Evolutionary conservation across 2,888 invertebrate species (phyloP).

Genomic region (Apamea sordens): DNA sequence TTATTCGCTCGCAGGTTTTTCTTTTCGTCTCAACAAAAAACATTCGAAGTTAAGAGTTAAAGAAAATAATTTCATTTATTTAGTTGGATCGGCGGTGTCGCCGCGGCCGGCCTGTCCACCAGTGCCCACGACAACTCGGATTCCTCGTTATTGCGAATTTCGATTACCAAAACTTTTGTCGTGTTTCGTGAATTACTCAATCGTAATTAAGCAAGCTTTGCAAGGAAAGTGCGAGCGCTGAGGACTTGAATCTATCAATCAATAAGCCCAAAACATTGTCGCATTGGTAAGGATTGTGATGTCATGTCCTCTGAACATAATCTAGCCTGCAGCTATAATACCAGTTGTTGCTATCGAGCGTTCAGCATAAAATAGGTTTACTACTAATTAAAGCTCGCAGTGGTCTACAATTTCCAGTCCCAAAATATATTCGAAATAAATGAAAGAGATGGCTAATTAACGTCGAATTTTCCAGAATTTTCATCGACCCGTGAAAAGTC

Average conservation of each 20-base stretch:
- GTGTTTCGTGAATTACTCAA: constrained; percentile 35
- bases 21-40: constrained; percentile 79
- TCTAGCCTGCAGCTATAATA: constrained; percentile 4
- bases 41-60: constrained; percentile 64
- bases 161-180: constrained; percentile 12
- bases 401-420: constrained; percentile 22
- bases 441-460: constrained; percentile 27
- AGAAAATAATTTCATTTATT: constrained; percentile 68
- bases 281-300: background rate
- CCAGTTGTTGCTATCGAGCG: constrained; percentile 9
- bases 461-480: constrained; percentile 22
- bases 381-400: constrained; percentile 49
- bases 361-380: constrained; percentile 33
- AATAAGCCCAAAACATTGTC: background rate
- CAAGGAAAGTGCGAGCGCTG: constrained; percentile 29
- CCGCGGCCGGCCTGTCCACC: constrained; percentile 29
- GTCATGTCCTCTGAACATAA: background rate
- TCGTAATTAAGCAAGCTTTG: constrained; percentile 29
- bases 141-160: constrained; percentile 18
- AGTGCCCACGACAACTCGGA: constrained; percentile 2
- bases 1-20: constrained; percentile 87
- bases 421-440: constrained; percentile 36
- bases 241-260: constrained; percentile 2
- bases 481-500: constrained; percentile 19
- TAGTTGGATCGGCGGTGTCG: constrained; percentile 59